phyloP scores from a whole-genome alignment of 2,113 vertebrate species.

The Myanophis thanlyinensis region DNA sequence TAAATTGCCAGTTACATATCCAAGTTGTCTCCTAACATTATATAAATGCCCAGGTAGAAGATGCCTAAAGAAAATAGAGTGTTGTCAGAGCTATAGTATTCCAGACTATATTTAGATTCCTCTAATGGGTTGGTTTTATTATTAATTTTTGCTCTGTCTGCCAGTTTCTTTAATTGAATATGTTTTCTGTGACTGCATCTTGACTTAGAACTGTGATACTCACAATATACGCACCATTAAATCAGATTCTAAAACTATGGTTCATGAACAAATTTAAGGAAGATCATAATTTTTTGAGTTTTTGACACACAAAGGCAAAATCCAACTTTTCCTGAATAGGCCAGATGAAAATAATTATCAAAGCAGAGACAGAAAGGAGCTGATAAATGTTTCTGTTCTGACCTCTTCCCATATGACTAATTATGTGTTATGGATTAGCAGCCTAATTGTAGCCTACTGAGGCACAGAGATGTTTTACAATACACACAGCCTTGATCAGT shows the following conservation, averaged over 20 bases:
- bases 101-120: not conserved
- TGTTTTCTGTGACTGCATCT: not conserved
- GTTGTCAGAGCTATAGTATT: not conserved
- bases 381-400: not conserved
- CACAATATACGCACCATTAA: not conserved
- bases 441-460: not conserved
- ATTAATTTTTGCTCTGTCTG: not conserved
- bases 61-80: not conserved
- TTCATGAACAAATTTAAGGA: not conserved
- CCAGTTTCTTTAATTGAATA: not conserved
- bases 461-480: not conserved
- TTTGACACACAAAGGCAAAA: not conserved
- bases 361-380: not conserved
- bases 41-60: not conserved
- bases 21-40: not conserved
- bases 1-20: not conserved
- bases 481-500: not conserved
- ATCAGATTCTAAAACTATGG: not conserved
- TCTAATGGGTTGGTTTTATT: not conserved
- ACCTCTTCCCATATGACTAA: not conserved
- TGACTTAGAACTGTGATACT: not conserved
- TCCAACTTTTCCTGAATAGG: not conserved
- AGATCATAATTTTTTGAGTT: not conserved
- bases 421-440: not conserved
- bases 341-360: not conserved